Evolutionary conservation across 2,797 vertebrate genomes (phyloP).

Genomic region (Spinus olivaceus): DNA sequence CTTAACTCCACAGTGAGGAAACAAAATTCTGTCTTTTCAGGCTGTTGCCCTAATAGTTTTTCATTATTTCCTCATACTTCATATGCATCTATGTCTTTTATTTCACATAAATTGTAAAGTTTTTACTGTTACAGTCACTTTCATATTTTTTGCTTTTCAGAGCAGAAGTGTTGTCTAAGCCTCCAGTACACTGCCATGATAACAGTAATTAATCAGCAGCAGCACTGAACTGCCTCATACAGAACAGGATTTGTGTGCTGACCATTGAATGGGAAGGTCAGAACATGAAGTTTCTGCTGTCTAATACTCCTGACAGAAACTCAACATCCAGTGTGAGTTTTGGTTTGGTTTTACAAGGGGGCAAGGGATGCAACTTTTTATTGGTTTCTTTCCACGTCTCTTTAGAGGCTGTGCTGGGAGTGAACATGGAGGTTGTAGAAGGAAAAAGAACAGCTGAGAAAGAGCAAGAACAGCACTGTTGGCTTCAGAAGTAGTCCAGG

Average conservation of each 20-base stretch:
- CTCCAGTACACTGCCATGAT: neutral
- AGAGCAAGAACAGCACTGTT: neutral
- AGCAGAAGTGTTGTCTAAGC: neutral
- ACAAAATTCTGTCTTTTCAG: neutral
- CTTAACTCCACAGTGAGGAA: neutral
- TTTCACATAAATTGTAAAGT: neutral
- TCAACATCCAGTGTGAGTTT: neutral
- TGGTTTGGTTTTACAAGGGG: neutral
- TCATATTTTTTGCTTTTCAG: neutral
- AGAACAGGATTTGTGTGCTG: neutral
- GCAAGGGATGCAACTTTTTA: neutral
- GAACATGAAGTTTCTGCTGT: neutral
- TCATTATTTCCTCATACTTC: neutral
- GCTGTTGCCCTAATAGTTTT: neutral
- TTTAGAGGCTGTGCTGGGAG: neutral
- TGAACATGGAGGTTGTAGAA: neutral
- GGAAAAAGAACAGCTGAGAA: neutral
- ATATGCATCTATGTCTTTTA: neutral
- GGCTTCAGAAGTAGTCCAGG: neutral
- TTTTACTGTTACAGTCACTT: neutral
- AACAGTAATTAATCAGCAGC: neutral
- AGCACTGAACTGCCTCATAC: neutral
- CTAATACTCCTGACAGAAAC: neutral
- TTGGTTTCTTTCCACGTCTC: fast-evolving
- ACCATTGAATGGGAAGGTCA: neutral